A percentile compares a stretch with the other conserved stretches of the same genome.
These are phyloP conservation scores for Sapajus apella DNA, from an alignment of 2,113 vertebrate genomes.

Conservation along the genomic window DNA sequence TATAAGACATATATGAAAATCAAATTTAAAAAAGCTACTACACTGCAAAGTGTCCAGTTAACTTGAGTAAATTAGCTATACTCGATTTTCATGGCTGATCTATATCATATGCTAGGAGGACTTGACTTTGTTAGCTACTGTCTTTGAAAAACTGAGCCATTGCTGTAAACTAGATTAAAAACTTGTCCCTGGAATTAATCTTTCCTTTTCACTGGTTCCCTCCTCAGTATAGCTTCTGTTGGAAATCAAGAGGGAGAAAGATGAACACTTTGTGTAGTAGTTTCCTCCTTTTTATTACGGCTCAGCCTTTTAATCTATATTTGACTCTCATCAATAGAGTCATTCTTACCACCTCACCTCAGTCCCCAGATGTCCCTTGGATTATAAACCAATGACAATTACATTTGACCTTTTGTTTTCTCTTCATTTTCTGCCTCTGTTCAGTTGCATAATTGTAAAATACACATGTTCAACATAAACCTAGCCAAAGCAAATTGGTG, in stretches of 20 bases:
- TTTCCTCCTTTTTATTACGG: neutral
- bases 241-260: no score
- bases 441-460: neutral
- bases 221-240: neutral
- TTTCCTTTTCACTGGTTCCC: neutral
- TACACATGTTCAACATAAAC: neutral
- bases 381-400: neutral
- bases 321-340: neutral
- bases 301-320: neutral
- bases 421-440: neutral
- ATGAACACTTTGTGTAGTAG: neutral
- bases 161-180: neutral
- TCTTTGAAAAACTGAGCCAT: fast-evolving
- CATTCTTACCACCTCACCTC: neutral
- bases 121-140: slow-evolving; percentile 26
- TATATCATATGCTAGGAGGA: neutral
- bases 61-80: neutral
- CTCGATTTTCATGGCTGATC: neutral
- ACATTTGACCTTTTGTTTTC: neutral
- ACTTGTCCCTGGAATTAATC: neutral
- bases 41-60: neutral
- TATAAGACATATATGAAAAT: slow-evolving; percentile 19
- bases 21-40: neutral
- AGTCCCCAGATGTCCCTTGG: neutral
- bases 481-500: neutral